phyloP scores from a whole-genome alignment of 2,113 vertebrate species.

The Mirza zaza region DNA sequence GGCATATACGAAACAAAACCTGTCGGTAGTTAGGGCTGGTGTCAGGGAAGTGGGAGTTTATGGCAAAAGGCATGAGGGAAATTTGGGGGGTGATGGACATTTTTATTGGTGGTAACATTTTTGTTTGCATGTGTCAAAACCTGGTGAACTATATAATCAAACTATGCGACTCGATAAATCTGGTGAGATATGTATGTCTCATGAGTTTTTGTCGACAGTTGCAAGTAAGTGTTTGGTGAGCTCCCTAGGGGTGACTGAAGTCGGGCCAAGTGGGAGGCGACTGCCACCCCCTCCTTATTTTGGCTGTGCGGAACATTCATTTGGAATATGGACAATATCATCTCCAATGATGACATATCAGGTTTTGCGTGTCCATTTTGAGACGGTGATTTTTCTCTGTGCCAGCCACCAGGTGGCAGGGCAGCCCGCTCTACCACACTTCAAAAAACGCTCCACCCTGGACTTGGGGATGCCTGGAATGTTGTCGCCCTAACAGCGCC shows the following conservation, averaged over 20 bases:
- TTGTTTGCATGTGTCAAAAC: background rate
- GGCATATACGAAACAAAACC: fast-evolving
- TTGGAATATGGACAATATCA: fast-evolving
- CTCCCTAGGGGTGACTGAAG: fast-evolving
- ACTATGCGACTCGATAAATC: background rate
- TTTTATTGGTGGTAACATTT: background rate
- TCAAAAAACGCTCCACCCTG: fast-evolving
- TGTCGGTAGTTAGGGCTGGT: fast-evolving
- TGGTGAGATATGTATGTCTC: background rate
- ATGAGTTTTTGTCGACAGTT: background rate
- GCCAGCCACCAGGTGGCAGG: constrained; percentile 27
- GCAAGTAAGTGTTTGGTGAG: fast-evolving
- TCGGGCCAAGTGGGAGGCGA: background rate
- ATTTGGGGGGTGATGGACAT: background rate
- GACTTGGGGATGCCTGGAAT: background rate
- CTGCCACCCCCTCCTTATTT: background rate
- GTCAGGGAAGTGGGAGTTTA: fast-evolving
- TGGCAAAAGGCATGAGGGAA: fast-evolving
- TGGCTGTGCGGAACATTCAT: background rate
- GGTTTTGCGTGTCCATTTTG: background rate
- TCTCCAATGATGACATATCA: fast-evolving
- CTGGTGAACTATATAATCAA: background rate
- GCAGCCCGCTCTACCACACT: background rate
- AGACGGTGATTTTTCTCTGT: background rate
- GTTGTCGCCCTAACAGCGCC: background rate